Conservation (phyloP, 2,797 vertebrate genomes). For the Acrossocheilus fasciatus region DNA sequence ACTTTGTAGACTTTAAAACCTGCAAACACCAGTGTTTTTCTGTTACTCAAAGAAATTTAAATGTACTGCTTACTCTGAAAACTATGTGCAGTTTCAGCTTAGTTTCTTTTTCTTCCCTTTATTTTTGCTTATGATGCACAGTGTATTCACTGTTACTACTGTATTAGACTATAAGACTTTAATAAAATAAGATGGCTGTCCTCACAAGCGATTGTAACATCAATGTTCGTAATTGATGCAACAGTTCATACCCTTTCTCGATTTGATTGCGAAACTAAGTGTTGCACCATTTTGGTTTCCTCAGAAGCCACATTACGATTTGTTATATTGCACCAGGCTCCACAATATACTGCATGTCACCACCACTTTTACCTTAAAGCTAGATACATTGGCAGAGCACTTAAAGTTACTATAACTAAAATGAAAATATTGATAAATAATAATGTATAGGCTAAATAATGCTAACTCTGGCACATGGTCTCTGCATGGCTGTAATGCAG, state of each 20-base stretch:
- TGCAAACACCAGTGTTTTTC: constrained; percentile 4
- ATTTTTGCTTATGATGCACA: background rate
- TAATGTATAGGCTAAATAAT: background rate
- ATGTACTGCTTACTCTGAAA: background rate
- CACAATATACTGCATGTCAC: background rate
- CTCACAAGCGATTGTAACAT: background rate
- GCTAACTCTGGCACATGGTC: too few species aligned
- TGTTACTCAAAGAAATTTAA: background rate
- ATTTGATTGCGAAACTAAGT: constrained; percentile 22
- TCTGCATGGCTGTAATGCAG: too few species aligned
- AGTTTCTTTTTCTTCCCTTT: background rate
- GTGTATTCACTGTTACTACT: background rate
- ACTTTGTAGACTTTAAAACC: background rate
- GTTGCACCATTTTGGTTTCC: constrained; percentile 24
- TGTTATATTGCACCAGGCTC: background rate
- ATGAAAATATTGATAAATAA: background rate
- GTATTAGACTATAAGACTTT: background rate
- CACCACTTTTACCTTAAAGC: background rate
- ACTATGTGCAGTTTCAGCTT: background rate
- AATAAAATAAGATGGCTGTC: background rate
- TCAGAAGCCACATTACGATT: background rate
- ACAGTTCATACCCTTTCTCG: constrained; percentile 4
- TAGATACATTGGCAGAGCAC: background rate
- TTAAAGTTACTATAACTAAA: background rate
- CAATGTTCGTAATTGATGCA: background rate